These are phyloP conservation scores for Pogonophryne albipinna DNA, from an alignment of 2,797 vertebrate species.

Conservation along the genomic window DNA sequence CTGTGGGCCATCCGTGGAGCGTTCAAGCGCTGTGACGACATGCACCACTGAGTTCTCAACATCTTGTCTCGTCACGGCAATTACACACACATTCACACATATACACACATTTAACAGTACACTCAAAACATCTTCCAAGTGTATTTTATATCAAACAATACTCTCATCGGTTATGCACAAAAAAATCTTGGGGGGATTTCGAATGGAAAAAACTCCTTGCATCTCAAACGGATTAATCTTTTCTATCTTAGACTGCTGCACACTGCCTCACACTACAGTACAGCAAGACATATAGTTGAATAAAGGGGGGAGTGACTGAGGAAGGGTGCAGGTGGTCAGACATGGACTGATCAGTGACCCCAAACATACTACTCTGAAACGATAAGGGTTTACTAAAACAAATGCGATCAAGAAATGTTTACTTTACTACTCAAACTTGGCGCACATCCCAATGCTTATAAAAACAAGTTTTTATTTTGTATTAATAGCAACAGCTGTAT, in stretches of 20 bases:
- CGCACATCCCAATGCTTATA: too few relatives aligned
- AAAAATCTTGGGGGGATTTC: conserved; percentile 13
- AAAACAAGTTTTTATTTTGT: too few relatives aligned
- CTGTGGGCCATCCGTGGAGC: conserved; percentile 83
- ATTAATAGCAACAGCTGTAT: too few relatives aligned
- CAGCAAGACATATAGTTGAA: conserved; percentile 17
- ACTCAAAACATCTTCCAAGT: conserved; percentile 38
- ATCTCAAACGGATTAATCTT: conserved; percentile 25
- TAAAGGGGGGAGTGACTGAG: conserved; percentile 35
- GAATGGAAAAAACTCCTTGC: conserved; percentile 16
- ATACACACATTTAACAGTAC: conserved; percentile 55
- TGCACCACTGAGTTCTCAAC: conserved; percentile 84
- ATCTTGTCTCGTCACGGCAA: conserved; percentile 90
- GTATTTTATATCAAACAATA: conserved; percentile 45
- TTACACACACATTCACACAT: conserved; percentile 79
- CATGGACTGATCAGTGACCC: conserved; percentile 69
- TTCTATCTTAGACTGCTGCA: conserved; percentile 23
- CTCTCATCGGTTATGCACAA: conserved; percentile 15
- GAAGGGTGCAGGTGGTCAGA: conserved; percentile 70
- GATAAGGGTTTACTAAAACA: conserved; percentile 76
- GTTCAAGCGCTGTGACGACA: conserved; percentile 83
- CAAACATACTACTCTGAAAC: conserved; percentile 60
- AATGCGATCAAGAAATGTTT: too few relatives aligned
- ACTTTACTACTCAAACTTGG: too few relatives aligned
- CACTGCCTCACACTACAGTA: neutral